phyloP scores from a whole-genome alignment of 2,113 vertebrate genomes.

The Sinocyclocheilus grahami region DNA sequence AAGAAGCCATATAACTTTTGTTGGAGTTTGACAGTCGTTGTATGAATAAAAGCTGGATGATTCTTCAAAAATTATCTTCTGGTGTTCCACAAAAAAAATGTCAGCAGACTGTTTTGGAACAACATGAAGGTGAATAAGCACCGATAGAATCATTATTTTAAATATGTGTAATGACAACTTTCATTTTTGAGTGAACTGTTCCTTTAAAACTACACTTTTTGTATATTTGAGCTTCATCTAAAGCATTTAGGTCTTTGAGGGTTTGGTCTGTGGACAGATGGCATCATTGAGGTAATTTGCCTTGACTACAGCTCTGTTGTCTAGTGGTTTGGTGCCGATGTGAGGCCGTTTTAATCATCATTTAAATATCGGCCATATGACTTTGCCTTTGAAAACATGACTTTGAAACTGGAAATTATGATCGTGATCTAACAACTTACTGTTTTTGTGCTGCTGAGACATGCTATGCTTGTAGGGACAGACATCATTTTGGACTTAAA shows the following conservation, averaged over 20 bases:
- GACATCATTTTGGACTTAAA: not conserved
- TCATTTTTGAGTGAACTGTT: not conserved
- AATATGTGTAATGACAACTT: not conserved
- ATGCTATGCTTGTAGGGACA: not conserved
- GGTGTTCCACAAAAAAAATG: not conserved
- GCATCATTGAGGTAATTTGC: slow-evolving; percentile 16
- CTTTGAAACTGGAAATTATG: slow-evolving; percentile 5
- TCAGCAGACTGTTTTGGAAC: not conserved
- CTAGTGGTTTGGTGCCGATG: slow-evolving; percentile 27
- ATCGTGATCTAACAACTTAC: not conserved
- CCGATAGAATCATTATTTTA: not conserved
- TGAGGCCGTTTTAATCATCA: not conserved
- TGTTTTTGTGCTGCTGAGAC: not conserved
- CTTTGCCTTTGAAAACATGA: not conserved
- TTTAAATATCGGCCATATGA: not conserved
- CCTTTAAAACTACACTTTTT: not conserved
- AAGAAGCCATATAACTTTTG: not conserved
- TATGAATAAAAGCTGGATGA: not conserved
- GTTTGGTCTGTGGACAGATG: slow-evolving; percentile 12
- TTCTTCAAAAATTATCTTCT: not conserved
- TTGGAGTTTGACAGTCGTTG: not conserved
- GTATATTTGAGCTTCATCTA: not conserved
- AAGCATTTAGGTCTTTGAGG: slow-evolving; percentile 13
- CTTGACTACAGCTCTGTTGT: slow-evolving; percentile 18
- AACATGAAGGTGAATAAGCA: not conserved